These are phyloP conservation scores for Neocrepidodera transversa DNA, from an alignment of 2,888 invertebrate genomes.

Conservation along the genomic window DNA sequence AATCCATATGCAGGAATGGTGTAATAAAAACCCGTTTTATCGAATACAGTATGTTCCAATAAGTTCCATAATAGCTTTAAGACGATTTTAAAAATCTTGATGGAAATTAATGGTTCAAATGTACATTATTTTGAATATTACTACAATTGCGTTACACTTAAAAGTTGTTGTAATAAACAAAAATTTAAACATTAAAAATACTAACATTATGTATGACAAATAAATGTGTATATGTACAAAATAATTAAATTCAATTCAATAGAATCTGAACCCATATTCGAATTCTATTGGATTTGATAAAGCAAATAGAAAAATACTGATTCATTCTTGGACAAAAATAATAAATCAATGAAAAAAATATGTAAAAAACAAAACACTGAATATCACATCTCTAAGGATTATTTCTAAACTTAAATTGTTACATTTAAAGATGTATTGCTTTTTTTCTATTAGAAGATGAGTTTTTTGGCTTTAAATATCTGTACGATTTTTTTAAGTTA, in stretches of 20 bases:
- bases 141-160: constrained; percentile 5
- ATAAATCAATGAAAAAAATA: constrained; percentile 23
- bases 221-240: constrained; percentile 16
- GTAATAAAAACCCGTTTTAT: too few species aligned
- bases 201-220: constrained; percentile 12
- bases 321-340: constrained; percentile 31
- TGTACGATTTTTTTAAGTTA: constrained; percentile 19
- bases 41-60: neutral
- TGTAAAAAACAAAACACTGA: constrained; percentile 33
- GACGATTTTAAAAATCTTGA: neutral
- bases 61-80: neutral
- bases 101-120: neutral
- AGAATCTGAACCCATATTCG: neutral
- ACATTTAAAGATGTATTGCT: constrained; percentile 38
- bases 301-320: constrained; percentile 34
- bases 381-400: constrained; percentile 37
- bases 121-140: neutral
- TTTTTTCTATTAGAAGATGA: constrained; percentile 38
- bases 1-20: too few species aligned
- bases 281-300: constrained; percentile 9
- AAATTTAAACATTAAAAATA: constrained; percentile 11
- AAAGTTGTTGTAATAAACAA: constrained; percentile 1
- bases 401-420: constrained; percentile 22
- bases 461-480: constrained; percentile 33
- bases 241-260: neutral